A percentile compares a stretch with the other conserved stretches of the same genome.
These are phyloP conservation scores for Drosophila yakuba DNA, from an alignment of 1,140 invertebrate genomes.

Conservation along the genomic window DNA sequence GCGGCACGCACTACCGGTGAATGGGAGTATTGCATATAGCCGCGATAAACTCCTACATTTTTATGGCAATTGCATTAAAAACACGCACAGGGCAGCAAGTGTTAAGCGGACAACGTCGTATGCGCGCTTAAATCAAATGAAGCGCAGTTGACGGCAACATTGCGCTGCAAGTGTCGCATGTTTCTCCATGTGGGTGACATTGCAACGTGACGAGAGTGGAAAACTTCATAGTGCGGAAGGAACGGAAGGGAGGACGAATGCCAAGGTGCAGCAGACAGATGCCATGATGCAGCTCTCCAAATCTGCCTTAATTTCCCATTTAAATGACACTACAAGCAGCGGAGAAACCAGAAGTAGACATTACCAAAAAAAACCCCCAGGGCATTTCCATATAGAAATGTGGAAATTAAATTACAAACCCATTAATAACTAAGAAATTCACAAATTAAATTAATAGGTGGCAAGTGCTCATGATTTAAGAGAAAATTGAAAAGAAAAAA, in stretches of 20 bases:
- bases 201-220: constrained; percentile 41
- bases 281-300: constrained; percentile 11
- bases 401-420: not conserved
- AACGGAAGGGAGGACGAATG: not conserved
- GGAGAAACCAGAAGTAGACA: not conserved
- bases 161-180: constrained; percentile 31
- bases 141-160: constrained; percentile 36
- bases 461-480: constrained; percentile 13
- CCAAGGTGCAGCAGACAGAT: constrained; percentile 18
- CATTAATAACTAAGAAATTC: not conserved
- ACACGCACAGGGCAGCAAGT: constrained; percentile 12
- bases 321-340: constrained; percentile 12
- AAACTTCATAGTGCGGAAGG: not conserved
- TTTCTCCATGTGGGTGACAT: constrained; percentile 27
- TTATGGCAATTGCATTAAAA: constrained; percentile 57
- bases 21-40: constrained; percentile 12
- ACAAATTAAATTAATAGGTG: constrained; percentile 16
- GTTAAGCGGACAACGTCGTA: constrained; percentile 52
- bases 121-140: constrained; percentile 56
- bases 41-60: constrained; percentile 38
- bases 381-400: not conserved
- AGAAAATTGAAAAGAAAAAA: constrained; percentile 20
- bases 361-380: not conserved
- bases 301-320: constrained; percentile 45
- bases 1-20: constrained; percentile 33